Percentiles rank a stretch among this genome's conserved stretches.
Evolutionary conservation across 2,888 invertebrate genomes (phyloP).

Genomic region (Idaea aversata): DNA sequence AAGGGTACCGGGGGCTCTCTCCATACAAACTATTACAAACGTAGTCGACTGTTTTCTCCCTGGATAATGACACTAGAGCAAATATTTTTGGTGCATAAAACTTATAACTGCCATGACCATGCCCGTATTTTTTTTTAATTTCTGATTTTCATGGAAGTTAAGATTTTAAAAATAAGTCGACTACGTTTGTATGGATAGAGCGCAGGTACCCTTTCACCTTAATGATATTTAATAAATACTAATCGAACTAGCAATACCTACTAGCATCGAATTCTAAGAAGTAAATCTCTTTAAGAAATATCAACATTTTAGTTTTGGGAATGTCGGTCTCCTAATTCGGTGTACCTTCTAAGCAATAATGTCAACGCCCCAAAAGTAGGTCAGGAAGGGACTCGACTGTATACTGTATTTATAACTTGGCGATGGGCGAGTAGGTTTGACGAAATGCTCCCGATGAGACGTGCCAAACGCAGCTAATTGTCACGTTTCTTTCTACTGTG

Average conservation of each 20-base stretch:
- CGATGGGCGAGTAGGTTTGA: slow-evolving; percentile 42
- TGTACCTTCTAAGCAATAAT: slow-evolving; percentile 11
- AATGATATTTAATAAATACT: neutral
- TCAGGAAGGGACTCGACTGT: slow-evolving; percentile 42
- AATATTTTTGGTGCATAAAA: too few species aligned
- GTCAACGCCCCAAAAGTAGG: slow-evolving; percentile 53
- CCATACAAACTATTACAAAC: too few species aligned
- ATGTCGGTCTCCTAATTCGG: neutral
- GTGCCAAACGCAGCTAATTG: neutral
- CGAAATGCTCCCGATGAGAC: slow-evolving; percentile 12
- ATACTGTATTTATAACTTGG: slow-evolving; percentile 43
- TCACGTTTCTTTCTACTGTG: neutral
- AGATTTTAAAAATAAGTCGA: too few species aligned
- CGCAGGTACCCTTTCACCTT: too few species aligned
- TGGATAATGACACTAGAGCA: too few species aligned
- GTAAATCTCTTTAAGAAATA: neutral
- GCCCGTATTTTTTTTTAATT: too few species aligned
- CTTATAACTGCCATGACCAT: too few species aligned
- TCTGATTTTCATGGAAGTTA: too few species aligned
- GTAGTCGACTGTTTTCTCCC: too few species aligned
- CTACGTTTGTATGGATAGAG: too few species aligned
- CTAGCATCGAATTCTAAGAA: neutral
- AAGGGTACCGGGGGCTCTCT: too few species aligned
- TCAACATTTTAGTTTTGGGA: neutral
- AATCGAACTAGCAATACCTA: neutral